phyloP scores from a whole-genome alignment of 2,113 vertebrate genomes.

The Varanus salvator region DNA sequence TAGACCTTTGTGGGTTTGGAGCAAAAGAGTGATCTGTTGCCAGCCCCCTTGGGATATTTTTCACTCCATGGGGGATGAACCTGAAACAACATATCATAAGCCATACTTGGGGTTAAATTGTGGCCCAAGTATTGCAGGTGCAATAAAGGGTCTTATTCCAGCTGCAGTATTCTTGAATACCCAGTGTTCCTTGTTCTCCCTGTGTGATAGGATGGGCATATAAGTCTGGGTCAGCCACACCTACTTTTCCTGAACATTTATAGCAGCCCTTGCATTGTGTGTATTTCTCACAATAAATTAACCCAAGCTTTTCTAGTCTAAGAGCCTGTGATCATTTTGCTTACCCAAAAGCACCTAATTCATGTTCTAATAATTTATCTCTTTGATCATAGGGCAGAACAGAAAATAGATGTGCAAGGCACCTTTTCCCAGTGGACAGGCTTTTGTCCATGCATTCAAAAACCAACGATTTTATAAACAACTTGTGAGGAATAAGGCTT shows the following conservation, averaged over 20 bases:
- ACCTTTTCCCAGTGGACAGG: not conserved
- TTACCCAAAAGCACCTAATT: not conserved
- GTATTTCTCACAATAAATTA: conserved; percentile 4
- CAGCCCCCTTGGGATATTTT: not conserved
- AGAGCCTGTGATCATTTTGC: not conserved
- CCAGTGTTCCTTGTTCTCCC: not conserved
- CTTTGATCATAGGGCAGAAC: not conserved
- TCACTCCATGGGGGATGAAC: not conserved
- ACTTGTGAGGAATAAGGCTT: not conserved
- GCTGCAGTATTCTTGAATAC: not conserved
- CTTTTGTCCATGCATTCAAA: not conserved
- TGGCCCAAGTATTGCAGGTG: not conserved
- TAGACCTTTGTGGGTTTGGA: not conserved
- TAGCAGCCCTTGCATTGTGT: not conserved
- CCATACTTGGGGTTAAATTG: not conserved
- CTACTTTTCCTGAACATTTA: not conserved
- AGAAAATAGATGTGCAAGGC: not conserved
- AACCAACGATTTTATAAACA: not conserved
- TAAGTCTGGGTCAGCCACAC: not conserved
- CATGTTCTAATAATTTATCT: not conserved
- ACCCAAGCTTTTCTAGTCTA: not conserved
- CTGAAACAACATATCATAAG: not conserved
- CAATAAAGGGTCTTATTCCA: not conserved
- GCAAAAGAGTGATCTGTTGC: not conserved
- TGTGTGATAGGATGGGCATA: not conserved